These are phyloP conservation scores for Platyscapa corneri DNA, from an alignment of 1,140 invertebrate species.

Conservation along the genomic window DNA sequence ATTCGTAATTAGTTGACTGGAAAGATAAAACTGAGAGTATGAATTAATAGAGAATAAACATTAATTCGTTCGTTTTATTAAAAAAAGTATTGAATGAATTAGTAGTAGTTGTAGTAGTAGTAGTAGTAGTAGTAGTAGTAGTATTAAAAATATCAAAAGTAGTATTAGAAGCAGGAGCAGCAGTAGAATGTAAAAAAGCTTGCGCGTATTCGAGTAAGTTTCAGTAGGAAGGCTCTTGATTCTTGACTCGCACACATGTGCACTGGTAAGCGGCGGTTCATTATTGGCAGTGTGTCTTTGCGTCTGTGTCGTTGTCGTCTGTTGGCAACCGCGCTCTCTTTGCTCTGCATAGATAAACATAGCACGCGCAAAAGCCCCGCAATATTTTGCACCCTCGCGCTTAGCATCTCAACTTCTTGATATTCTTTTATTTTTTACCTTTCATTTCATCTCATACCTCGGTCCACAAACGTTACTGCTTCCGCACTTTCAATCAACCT, in stretches of 20 bases:
- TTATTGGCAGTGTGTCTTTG: slow-evolving; percentile 62
- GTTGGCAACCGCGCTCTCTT: slow-evolving; percentile 55
- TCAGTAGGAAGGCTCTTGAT: not conserved
- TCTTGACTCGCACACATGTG: not conserved
- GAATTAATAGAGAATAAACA: too few relatives aligned
- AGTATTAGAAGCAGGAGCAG: not conserved
- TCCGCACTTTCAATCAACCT: slow-evolving; percentile 53
- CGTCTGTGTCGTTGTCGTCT: slow-evolving; percentile 60
- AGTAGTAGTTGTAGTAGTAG: too few relatives aligned
- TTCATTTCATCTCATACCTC: slow-evolving; percentile 11
- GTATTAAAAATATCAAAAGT: too few relatives aligned
- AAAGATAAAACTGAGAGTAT: too few relatives aligned
- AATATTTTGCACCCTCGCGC: slow-evolving; percentile 39
- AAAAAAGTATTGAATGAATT: too few relatives aligned
- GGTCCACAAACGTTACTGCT: slow-evolving; percentile 27
- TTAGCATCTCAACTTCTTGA: slow-evolving; percentile 50
- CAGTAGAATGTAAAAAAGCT: not conserved
- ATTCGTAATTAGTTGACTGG: too few relatives aligned
- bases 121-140: too few relatives aligned
- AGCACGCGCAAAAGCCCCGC: not conserved
- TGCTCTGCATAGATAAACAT: not conserved
- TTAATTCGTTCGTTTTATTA: too few relatives aligned
- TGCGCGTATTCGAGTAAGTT: not conserved
- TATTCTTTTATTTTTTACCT: slow-evolving; percentile 21
- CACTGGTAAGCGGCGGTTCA: slow-evolving; percentile 56